These are phyloP conservation scores for Pseudochirops cupreus DNA, from an alignment of 2,797 vertebrate species.

Conservation along the genomic window DNA sequence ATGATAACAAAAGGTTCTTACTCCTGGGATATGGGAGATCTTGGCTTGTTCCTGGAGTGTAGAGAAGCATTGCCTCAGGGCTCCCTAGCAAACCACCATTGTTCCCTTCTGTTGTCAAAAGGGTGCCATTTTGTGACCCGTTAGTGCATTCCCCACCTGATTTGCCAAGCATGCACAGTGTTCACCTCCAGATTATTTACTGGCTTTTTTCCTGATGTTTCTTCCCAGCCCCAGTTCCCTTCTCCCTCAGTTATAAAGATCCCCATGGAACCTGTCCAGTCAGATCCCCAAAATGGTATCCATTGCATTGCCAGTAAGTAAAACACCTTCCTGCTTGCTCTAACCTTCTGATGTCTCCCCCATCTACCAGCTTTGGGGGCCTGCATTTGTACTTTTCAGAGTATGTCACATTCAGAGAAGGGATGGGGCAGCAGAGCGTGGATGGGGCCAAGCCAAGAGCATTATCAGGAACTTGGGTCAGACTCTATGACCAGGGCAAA, in stretches of 20 bases:
- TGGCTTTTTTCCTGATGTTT: conserved; percentile 75
- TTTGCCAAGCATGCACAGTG: conserved; percentile 33
- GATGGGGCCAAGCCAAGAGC: background rate
- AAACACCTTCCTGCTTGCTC: conserved; percentile 29
- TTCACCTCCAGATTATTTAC: conserved; percentile 67
- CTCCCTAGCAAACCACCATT: background rate
- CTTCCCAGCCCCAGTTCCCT: conserved; percentile 83
- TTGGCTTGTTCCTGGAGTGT: background rate
- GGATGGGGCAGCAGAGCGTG: background rate
- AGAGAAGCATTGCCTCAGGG: background rate
- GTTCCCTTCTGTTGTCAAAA: conserved; percentile 14
- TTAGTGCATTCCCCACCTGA: background rate
- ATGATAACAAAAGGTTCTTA: background rate
- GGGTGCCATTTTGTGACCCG: background rate
- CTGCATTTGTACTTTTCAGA: background rate
- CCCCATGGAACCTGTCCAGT: conserved; percentile 81
- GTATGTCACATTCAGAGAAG: background rate
- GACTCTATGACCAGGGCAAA: conserved; percentile 1
- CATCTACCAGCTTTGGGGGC: background rate
- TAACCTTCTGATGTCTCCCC: conserved; percentile 23
- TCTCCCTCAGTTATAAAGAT: conserved; percentile 84
- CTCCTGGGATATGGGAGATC: background rate
- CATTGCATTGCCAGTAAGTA: conserved; percentile 83
- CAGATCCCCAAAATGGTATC: conserved; percentile 80
- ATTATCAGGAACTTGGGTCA: background rate